phyloP scores from a whole-genome alignment of 2,113 vertebrate species.

The Gymnocephalus cernua region DNA sequence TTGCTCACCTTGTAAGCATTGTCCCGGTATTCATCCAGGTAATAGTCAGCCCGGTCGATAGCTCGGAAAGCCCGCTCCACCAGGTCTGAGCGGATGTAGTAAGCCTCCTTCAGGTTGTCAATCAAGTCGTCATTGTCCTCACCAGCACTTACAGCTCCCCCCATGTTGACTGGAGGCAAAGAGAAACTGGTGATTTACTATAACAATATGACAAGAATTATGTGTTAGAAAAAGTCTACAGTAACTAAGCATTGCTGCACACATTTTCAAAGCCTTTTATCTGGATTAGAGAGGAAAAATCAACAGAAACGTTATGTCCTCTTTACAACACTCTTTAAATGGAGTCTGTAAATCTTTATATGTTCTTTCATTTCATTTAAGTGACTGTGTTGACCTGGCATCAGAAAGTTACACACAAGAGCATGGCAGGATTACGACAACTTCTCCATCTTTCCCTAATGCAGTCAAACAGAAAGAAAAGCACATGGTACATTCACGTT shows the following conservation, averaged over 20 bases:
- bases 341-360: too few relatives aligned
- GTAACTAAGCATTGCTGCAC: not conserved
- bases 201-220: not conserved
- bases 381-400: too few relatives aligned
- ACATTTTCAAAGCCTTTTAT: not conserved
- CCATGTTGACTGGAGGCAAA: slow-evolving; percentile 85
- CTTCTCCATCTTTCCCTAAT: too few relatives aligned
- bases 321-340: too few relatives aligned
- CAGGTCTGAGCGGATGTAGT: slow-evolving; percentile 94
- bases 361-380: too few relatives aligned
- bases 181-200: not conserved
- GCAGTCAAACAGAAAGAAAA: too few relatives aligned
- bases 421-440: too few relatives aligned
- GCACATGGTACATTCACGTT: too few relatives aligned
- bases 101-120: slow-evolving; percentile 96
- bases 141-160: slow-evolving; percentile 96
- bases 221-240: not conserved
- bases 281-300: not conserved
- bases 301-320: not conserved
- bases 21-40: slow-evolving; percentile 96
- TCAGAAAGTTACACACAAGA: too few relatives aligned
- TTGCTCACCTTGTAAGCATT: slow-evolving; percentile 91
- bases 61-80: slow-evolving; percentile 96
- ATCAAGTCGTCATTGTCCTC: slow-evolving; percentile 98
- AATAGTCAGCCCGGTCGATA: slow-evolving; percentile 95